Evolutionary conservation across 2,797 vertebrate genomes (phyloP), one percentile per base, ranked within the genome.

Genomic region (Rhinichthys osculus): DNA sequence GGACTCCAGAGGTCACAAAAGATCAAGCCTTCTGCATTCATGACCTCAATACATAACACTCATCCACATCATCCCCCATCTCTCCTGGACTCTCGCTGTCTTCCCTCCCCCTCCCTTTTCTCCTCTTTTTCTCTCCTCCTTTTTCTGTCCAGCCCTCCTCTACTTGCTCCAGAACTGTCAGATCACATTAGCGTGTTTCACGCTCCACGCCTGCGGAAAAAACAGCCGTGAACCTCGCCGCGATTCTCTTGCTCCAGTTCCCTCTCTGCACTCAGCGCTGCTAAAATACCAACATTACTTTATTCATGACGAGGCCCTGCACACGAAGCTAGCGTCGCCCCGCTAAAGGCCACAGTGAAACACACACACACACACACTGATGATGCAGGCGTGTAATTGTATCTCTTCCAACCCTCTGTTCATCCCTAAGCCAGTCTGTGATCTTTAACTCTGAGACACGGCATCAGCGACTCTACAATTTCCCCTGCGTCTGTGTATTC

Each of bases 111-210:
- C 92, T 93, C 92, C 94, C 87, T 89, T 86, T 83, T 78, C 84
- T 85, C 81, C 52, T 91, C 88, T 83, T 82, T 84, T 52, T 83
- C 87, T 92, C 88, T 88, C 91, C 89, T 89, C 90, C 90, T 91
- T 91, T 92, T 93, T 94, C 95, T 94, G 94, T 95, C 95, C 96
- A 92, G 92, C 93, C 93, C 92, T 96, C 93, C 93, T 95, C 93
- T 96, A 96, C 97, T 96, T 98, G 97, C 97, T 98, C 98, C 95
- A 98, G 95, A 98, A 97, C 96, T 96, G 96, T 98, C 97, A 97
- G 96, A 97, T 97, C 94, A 93, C 94, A 98, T 98, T 98, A 99
- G 95, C 92, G 94, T 91, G 93, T 95, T 97, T 96, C 95, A 96
- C 96, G 95, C 95, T 97, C 97, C 96, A 90, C 94, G 96, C 97